Percentiles rank a stretch among this genome's conserved stretches.
Evolutionary conservation across 2,888 invertebrate genomes (phyloP).

Genomic region (Eledona agricola): DNA sequence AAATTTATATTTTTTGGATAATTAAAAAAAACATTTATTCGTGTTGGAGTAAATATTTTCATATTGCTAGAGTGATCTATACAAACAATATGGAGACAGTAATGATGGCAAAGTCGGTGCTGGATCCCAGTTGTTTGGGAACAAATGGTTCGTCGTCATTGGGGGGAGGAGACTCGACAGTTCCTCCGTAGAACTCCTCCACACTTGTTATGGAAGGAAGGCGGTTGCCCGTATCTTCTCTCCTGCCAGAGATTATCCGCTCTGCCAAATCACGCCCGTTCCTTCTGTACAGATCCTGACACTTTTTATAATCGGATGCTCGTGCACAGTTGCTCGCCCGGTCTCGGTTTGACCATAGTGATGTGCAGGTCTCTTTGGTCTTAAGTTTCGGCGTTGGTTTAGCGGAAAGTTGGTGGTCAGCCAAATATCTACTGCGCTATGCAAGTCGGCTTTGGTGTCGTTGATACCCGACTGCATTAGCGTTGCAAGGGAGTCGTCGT

Average conservation of each 20-base stretch:
- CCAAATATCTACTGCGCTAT: neutral
- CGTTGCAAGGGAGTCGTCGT: neutral
- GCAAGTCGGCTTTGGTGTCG: neutral
- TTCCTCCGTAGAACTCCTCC: conserved; percentile 13
- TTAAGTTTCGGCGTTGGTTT: neutral
- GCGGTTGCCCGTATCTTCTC: neutral
- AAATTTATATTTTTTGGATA: too few species aligned
- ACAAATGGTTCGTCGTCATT: conserved; percentile 6
- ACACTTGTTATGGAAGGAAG: neutral
- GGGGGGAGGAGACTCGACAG: conserved; percentile 9
- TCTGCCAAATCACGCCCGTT: conserved; percentile 9
- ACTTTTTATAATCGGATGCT: conserved; percentile 8
- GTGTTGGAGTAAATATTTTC: too few species aligned
- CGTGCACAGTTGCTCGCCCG: conserved; percentile 1
- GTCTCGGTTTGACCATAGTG: conserved; percentile 10
- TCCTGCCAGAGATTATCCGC: conserved; percentile 1
- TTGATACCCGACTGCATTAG: neutral
- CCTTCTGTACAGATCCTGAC: conserved; percentile 14
- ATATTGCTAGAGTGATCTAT: too few species aligned
- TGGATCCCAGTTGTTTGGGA: neutral
- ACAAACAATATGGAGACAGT: too few species aligned
- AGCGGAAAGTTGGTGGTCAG: neutral
- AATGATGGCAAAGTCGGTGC: neutral
- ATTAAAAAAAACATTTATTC: too few species aligned
- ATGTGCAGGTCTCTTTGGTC: neutral